Evolutionary conservation across 2,797 vertebrate species (phyloP).

Genomic region (Arctocebus calabarensis): DNA sequence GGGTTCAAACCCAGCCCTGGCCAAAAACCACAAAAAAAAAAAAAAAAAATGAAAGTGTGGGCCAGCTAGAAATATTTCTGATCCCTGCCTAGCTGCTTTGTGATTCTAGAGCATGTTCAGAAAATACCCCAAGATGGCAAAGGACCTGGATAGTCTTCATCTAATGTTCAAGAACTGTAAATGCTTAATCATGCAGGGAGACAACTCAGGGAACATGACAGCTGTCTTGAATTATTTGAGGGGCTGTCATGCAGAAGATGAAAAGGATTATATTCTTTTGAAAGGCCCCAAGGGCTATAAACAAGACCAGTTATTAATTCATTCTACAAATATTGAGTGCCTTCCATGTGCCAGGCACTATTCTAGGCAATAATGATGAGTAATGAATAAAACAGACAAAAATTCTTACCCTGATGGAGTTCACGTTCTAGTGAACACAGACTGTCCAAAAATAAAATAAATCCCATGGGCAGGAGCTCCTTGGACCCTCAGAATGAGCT

Average conservation of each 20-base stretch:
- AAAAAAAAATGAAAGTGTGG: background rate
- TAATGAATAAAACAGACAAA: background rate
- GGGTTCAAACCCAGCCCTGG: too few relatives aligned
- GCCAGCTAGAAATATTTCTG: background rate
- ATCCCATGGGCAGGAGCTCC: background rate
- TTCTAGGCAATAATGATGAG: background rate
- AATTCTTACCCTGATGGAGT: background rate
- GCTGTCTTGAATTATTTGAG: conserved; percentile 49
- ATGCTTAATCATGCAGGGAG: background rate
- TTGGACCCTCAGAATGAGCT: background rate
- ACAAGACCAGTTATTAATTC: conserved; percentile 54
- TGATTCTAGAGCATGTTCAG: background rate
- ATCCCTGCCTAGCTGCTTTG: background rate
- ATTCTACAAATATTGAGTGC: conserved; percentile 46
- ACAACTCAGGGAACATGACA: background rate
- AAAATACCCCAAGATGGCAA: background rate
- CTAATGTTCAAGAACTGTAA: background rate
- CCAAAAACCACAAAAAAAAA: too few relatives aligned
- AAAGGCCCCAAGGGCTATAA: conserved; percentile 31
- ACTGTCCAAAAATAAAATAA: background rate
- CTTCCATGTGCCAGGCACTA: background rate
- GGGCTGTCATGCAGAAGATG: conserved; percentile 21
- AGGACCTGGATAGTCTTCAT: background rate
- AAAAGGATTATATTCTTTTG: conserved; percentile 50
- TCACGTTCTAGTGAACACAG: conserved; percentile 19